Evolutionary conservation across 2,888 invertebrate genomes (phyloP), one percentile per base, ranked within the genome.

Genomic region (Drosophila meridiana): DNA sequence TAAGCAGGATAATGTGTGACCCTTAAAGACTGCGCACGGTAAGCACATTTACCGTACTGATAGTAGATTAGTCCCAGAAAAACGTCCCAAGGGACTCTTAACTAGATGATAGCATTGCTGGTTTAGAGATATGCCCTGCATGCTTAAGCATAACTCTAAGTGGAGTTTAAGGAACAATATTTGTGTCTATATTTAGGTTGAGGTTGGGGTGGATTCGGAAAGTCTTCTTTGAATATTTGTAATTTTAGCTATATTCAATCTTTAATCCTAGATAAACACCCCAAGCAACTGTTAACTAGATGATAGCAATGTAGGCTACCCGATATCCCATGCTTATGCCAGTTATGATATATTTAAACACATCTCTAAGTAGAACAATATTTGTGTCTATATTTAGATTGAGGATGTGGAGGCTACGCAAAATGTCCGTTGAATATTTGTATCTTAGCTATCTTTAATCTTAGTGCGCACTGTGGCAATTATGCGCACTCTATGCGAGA

Each of bases 31-130:
- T 58, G 50, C 58, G 76, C 75, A 74, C 78, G 60, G 69, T 65
- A 78, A 69, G 75, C 79, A 77, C 65, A 77, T 78, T 77, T 65
- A 56, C 56, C 74, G 60, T 48, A 78, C 69, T 59, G 55, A 61
- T 50, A 60, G 34, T 65, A 69, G 74, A 77, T 79, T 74, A 77
- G 74, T 20, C 59, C 14, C n/a, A 26, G 34, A 58, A 61, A 58
- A 74, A 58, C 48, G 75, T 69, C 76, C 69, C 75, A 62, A 56
- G 73, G 76, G 76, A 76, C 78, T 40, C 68, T 73, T 73, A 62
- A 77, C 55, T 50, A 38, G 67, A 30, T 9, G 45, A 45, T 55
- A 65, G 61, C 64, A 64, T 55, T 76, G 58, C 56, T 28, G 55
- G 26, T 40, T 7, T 42, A 55, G 50, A 8, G 58, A 55, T 69